phyloP scores from a whole-genome alignment of 2,797 vertebrate genomes.

The Sebastes nivosus region DNA sequence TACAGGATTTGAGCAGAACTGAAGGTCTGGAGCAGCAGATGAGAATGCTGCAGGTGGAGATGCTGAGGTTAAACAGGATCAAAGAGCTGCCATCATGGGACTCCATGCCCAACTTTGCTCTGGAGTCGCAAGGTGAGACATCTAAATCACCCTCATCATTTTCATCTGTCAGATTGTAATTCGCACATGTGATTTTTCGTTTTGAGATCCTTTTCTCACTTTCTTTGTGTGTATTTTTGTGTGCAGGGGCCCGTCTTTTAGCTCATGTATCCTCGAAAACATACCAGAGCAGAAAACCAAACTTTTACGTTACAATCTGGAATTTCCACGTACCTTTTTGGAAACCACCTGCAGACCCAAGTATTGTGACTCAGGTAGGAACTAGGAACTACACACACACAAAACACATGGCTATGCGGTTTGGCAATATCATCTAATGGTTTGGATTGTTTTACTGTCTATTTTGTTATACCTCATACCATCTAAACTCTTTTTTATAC shows the following conservation, averaged over 20 bases:
- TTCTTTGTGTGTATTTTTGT: neutral
- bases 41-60: neutral
- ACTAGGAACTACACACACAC: no score
- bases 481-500: no score
- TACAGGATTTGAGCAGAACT: neutral
- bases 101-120: neutral
- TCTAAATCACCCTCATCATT: neutral
- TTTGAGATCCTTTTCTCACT: neutral
- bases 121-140: neutral
- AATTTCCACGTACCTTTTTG: no score
- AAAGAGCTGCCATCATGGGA: rapidly evolving
- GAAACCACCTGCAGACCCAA: no score
- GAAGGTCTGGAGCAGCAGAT: rapidly evolving
- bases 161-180: neutral
- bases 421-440: no score
- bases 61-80: rapidly evolving
- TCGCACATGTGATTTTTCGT: neutral
- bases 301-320: no score
- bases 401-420: no score
- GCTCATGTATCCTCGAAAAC: no score
- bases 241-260: neutral
- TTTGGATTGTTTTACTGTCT: no score
- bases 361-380: no score
- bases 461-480: no score
- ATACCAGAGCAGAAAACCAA: no score